These are phyloP conservation scores for Parazoanthus atlanticus DNA, from an alignment of 92 coral and sea anemone genomes.

Conservation along the genomic window DNA sequence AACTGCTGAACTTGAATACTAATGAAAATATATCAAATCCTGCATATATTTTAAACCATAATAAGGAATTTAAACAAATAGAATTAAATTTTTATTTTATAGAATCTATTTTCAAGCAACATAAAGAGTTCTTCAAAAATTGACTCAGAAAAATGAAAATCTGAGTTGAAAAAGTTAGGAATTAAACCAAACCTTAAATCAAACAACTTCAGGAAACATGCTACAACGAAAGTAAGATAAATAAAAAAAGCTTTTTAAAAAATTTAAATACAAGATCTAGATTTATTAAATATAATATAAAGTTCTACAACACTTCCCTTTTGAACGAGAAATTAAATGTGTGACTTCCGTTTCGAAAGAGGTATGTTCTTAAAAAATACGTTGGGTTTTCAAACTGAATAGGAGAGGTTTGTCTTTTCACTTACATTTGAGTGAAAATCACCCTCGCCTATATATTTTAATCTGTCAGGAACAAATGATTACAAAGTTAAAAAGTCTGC, in stretches of 20 bases:
- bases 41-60: too few relatives aligned
- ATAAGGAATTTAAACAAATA: neutral
- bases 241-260: too few relatives aligned
- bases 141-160: neutral
- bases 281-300: neutral
- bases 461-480: constrained; percentile 1
- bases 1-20: neutral
- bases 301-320: constrained; percentile 9
- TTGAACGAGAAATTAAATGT: constrained; percentile 20
- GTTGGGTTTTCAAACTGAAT: neutral
- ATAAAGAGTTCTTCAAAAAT: neutral
- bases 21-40: neutral
- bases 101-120: too few relatives aligned
- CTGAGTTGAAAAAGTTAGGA: neutral
- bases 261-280: too few relatives aligned
- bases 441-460: neutral
- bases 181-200: neutral
- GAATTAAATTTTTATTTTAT: too few relatives aligned
- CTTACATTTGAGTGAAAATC: neutral
- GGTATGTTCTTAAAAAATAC: neutral
- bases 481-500: neutral
- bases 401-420: neutral
- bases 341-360: constrained; percentile 28
- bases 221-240: neutral
- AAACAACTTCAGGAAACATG: neutral